Evolutionary conservation across 2,888 invertebrate species (phyloP).

Genomic region (Abrostola triplasia): DNA sequence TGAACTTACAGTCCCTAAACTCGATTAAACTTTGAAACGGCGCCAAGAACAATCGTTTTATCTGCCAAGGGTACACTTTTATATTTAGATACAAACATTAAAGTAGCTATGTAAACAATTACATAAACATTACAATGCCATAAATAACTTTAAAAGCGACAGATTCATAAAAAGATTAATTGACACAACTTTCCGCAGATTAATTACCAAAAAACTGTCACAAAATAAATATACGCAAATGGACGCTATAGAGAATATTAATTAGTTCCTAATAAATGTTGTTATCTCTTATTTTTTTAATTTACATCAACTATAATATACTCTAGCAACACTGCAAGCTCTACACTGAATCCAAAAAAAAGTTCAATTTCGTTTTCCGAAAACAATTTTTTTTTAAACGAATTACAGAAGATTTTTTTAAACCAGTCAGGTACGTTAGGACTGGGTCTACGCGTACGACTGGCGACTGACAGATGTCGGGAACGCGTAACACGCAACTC

Average conservation of each 20-base stretch:
- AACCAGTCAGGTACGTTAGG: conserved; percentile 56
- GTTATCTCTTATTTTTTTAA: conserved; percentile 5
- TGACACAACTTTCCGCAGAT: background rate
- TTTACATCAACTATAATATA: conserved; percentile 1
- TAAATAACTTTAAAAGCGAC: conserved; percentile 1
- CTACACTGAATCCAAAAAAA: conserved; percentile 7
- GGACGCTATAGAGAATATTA: too few species aligned
- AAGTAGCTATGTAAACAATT: conserved; percentile 26
- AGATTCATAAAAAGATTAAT: too few species aligned
- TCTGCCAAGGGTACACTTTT: conserved; percentile 67
- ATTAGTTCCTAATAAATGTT: too few species aligned
- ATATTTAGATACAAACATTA: conserved; percentile 54
- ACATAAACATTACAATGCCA: conserved; percentile 7
- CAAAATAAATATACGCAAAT: too few species aligned
- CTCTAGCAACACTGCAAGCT: conserved; percentile 5
- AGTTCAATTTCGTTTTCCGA: background rate
- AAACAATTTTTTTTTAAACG: conserved; percentile 6
- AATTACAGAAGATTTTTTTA: conserved; percentile 33
- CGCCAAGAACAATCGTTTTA: conserved; percentile 71
- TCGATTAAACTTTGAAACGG: conserved; percentile 65
- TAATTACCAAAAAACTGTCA: background rate
- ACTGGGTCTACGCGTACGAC: conserved; percentile 65
- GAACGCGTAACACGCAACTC: conserved; percentile 68
- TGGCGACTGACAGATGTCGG: conserved; percentile 66
- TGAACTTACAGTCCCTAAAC: conserved; percentile 59